These are phyloP conservation scores for Drosophila pandora DNA, from an alignment of 1,140 invertebrate genomes.

Conservation along the genomic window DNA sequence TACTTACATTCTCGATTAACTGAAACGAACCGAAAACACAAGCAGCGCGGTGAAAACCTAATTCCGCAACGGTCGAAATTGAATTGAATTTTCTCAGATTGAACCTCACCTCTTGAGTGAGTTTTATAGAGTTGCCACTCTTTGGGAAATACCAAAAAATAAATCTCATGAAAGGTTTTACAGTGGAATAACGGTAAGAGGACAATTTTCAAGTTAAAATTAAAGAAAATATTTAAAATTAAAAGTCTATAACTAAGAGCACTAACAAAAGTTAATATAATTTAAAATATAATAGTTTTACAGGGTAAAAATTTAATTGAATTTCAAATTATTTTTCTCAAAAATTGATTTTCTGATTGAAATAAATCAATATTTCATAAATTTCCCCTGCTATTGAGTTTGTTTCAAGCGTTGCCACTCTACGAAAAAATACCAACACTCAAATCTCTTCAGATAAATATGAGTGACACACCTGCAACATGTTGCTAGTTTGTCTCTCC, in stretches of 20 bases:
- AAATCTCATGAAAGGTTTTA: background rate
- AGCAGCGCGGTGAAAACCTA: slow-evolving; percentile 50
- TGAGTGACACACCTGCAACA: background rate
- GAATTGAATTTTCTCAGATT: slow-evolving; percentile 8
- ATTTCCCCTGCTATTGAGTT: background rate
- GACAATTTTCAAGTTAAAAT: too few species aligned
- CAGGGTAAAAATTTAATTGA: too few species aligned
- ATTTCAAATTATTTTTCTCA: background rate
- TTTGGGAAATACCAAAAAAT: background rate
- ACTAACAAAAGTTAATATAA: too few species aligned
- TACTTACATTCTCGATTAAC: slow-evolving; percentile 80
- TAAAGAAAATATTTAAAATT: too few species aligned
- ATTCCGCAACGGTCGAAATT: slow-evolving; percentile 9
- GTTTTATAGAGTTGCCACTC: background rate
- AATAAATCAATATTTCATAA: background rate
- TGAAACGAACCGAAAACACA: slow-evolving; percentile 77
- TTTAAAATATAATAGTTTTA: too few species aligned
- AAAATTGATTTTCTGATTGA: too few species aligned
- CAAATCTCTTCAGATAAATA: background rate
- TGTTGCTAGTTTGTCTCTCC: background rate
- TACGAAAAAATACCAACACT: background rate
- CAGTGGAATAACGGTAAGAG: background rate
- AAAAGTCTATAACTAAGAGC: too few species aligned
- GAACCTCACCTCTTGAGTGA: slow-evolving; percentile 2
- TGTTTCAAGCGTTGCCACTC: background rate